These are phyloP conservation scores for Lasioglossum morio DNA, from an alignment of 2,888 invertebrate genomes.

Conservation along the genomic window DNA sequence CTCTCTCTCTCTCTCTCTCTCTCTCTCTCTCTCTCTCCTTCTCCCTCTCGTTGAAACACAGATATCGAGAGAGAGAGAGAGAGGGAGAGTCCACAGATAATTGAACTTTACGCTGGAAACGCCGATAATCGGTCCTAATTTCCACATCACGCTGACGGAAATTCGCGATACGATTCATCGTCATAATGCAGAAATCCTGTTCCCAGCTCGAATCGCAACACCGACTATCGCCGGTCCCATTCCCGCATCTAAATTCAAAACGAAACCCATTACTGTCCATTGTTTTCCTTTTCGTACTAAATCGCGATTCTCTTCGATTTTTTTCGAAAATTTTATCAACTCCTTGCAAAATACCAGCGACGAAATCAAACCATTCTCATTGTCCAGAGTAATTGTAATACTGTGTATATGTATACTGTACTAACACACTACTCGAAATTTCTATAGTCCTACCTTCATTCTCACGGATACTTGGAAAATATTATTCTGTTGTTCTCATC, in stretches of 20 bases:
- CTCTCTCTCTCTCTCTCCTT: background rate
- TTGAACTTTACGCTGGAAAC: conserved; percentile 34
- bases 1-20: too few relatives aligned
- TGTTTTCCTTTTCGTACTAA: background rate
- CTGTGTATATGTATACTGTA: too few relatives aligned
- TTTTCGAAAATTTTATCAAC: background rate
- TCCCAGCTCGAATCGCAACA: background rate
- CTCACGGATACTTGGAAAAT: too few relatives aligned
- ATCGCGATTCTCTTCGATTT: background rate
- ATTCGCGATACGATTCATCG: conserved; percentile 25
- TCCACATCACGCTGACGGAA: conserved; percentile 3
- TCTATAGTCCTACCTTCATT: too few relatives aligned
- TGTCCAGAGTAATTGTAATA: background rate
- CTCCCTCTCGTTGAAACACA: background rate
- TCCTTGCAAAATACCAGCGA: background rate
- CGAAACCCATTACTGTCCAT: background rate
- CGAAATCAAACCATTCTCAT: background rate
- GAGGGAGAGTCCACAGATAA: conserved; percentile 21
- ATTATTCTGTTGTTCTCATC: too few relatives aligned
- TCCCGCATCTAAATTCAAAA: background rate
- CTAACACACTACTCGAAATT: too few relatives aligned
- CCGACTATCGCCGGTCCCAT: background rate
- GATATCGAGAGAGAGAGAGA: conserved; percentile 11
- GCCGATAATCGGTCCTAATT: conserved; percentile 33
- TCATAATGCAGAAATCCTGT: background rate